Percentiles rank a stretch among this genome's conserved stretches.
Evolutionary conservation across 2,113 vertebrate species (phyloP).

Genomic region (Astatoreochromis straeleni): DNA sequence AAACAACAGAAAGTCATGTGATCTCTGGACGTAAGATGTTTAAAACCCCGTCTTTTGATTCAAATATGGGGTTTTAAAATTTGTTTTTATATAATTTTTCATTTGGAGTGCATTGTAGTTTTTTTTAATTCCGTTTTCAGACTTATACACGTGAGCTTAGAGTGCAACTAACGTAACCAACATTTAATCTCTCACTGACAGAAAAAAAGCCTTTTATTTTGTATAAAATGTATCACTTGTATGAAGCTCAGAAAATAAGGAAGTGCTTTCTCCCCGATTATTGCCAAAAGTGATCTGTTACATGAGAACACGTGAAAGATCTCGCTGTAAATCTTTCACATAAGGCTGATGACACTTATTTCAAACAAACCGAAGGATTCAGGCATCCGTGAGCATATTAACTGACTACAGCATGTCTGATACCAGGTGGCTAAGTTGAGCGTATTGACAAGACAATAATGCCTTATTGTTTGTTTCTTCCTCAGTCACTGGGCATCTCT

Average conservation of each 20-base stretch:
- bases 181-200: neutral
- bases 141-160: neutral
- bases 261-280: too few species aligned
- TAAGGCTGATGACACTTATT: neutral
- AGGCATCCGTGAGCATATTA: neutral
- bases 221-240: neutral
- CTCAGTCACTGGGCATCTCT: conserved; percentile 93
- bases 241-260: neutral
- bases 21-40: neutral
- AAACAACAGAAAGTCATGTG: neutral
- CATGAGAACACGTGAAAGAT: neutral
- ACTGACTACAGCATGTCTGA: neutral
- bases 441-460: neutral
- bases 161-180: neutral
- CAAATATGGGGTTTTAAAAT: neutral
- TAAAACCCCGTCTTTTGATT: neutral
- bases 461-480: neutral
- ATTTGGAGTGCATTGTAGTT: neutral
- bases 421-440: neutral
- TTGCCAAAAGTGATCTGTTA: neutral
- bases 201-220: neutral
- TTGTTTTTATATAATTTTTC: neutral
- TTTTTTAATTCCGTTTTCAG: neutral
- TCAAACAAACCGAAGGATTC: neutral
- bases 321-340: neutral